phyloP scores from a whole-genome alignment of 2,113 vertebrate genomes.

The Grammomys surdaster region DNA sequence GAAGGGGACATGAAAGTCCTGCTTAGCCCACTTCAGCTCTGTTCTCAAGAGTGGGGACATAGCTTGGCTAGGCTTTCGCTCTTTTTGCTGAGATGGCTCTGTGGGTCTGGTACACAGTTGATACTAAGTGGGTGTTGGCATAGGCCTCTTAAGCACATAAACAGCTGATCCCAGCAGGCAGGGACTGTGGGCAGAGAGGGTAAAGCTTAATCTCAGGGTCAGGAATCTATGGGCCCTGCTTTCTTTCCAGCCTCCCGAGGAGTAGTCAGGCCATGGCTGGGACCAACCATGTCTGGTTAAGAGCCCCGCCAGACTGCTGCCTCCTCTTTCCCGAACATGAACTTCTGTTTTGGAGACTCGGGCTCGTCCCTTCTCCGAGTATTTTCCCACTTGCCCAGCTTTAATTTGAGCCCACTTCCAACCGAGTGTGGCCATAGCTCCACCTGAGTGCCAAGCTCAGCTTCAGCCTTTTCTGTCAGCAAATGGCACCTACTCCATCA shows the following conservation, averaged over 20 bases:
- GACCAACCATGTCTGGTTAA: rapidly evolving
- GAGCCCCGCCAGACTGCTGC: neutral
- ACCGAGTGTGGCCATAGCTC: rapidly evolving
- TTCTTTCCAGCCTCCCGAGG: neutral
- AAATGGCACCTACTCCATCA: rapidly evolving
- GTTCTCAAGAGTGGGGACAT: neutral
- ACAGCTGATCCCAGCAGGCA: neutral
- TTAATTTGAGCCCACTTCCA: too few species aligned
- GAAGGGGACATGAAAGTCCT: neutral
- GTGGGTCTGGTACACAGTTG: neutral
- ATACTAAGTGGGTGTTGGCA: neutral
- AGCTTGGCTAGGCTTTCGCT: neutral
- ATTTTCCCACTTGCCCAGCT: too few species aligned
- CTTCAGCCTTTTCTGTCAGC: neutral
- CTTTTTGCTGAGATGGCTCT: neutral
- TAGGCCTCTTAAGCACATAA: neutral
- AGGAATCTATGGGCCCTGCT: neutral
- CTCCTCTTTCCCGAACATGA: neutral
- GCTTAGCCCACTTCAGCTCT: neutral
- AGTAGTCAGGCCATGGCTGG: neutral
- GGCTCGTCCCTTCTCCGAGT: neutral
- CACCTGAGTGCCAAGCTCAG: neutral
- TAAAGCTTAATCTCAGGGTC: neutral
- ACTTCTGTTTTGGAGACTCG: neutral
- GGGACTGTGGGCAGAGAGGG: neutral